These are phyloP conservation scores for Dallia pectoralis DNA, from an alignment of 2,797 vertebrate genomes.

Conservation along the genomic window DNA sequence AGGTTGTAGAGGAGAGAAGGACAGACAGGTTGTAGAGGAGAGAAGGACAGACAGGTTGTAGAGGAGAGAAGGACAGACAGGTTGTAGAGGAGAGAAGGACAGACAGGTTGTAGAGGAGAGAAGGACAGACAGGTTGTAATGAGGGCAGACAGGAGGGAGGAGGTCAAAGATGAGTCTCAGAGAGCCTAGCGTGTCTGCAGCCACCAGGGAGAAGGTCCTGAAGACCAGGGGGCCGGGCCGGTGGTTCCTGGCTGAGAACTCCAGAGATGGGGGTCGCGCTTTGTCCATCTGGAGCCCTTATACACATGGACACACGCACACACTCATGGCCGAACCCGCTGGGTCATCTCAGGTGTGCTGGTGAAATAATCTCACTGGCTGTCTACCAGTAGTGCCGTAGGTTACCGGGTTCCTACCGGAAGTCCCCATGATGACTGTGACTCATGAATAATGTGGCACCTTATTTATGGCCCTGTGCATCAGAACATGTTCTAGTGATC, in stretches of 20 bases:
- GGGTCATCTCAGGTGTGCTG: not conserved
- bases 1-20: not conserved
- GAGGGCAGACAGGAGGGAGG: not conserved
- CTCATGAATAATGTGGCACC: no score
- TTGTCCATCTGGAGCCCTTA: no score
- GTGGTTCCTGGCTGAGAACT: not conserved
- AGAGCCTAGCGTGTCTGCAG: slow-evolving; percentile 14
- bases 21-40: not conserved
- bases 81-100: no score
- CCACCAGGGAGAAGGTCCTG: not conserved
- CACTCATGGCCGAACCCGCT: not conserved
- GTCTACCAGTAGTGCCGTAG: not conserved
- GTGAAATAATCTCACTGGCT: not conserved
- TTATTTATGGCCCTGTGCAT: no score
- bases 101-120: not conserved
- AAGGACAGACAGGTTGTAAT: not conserved
- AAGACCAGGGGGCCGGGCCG: not conserved
- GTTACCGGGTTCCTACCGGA: not conserved
- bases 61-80: not conserved
- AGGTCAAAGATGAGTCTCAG: slow-evolving; percentile 5
- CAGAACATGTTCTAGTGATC: no score
- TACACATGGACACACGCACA: slow-evolving; percentile 1
- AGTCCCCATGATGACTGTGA: not conserved
- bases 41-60: no score
- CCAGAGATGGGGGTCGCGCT: no score